These are phyloP conservation scores for Acipenser ruthenus DNA, from an alignment of 2,797 vertebrate species.

Conservation along the genomic window DNA sequence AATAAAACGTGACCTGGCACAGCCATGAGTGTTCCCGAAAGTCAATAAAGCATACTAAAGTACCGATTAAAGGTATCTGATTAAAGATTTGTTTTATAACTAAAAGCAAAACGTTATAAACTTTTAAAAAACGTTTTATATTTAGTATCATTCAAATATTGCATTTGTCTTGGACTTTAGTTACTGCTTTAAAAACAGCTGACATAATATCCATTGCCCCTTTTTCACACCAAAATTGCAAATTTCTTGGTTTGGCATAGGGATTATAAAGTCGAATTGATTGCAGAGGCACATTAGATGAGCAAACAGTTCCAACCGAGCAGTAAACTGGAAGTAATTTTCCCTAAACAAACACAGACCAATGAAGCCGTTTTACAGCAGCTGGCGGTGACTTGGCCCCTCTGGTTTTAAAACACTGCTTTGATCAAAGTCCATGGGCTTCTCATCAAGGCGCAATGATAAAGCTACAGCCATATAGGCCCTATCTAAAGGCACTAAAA, in stretches of 20 bases:
- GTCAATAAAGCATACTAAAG: too few relatives aligned
- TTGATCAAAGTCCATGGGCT: constrained; percentile 43
- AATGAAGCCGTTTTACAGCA: constrained; percentile 28
- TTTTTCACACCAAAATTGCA: background rate
- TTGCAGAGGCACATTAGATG: constrained; percentile 29
- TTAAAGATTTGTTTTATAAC: too few relatives aligned
- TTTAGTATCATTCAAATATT: too few relatives aligned
- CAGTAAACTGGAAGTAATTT: constrained; percentile 51
- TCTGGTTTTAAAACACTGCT: constrained; percentile 30
- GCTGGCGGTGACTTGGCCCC: constrained; percentile 25
- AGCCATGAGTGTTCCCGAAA: too few relatives aligned
- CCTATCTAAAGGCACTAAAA: background rate
- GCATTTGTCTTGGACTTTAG: too few relatives aligned
- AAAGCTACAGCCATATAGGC: constrained; percentile 34
- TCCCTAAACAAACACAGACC: constrained; percentile 45
- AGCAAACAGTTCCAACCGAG: constrained; percentile 33
- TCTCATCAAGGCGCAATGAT: constrained; percentile 50
- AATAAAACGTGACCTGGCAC: too few relatives aligned
- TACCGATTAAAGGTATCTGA: too few relatives aligned
- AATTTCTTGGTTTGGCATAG: background rate
- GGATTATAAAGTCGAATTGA: constrained; percentile 3
- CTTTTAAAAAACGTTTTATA: too few relatives aligned
- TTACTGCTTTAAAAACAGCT: background rate
- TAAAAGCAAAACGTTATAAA: too few relatives aligned
- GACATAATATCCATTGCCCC: background rate